Percentiles rank a stretch among this genome's conserved stretches.
These are phyloP conservation scores for Acipenser oxyrinchus DNA, from an alignment of 2,797 vertebrate species.

Conservation along the genomic window DNA sequence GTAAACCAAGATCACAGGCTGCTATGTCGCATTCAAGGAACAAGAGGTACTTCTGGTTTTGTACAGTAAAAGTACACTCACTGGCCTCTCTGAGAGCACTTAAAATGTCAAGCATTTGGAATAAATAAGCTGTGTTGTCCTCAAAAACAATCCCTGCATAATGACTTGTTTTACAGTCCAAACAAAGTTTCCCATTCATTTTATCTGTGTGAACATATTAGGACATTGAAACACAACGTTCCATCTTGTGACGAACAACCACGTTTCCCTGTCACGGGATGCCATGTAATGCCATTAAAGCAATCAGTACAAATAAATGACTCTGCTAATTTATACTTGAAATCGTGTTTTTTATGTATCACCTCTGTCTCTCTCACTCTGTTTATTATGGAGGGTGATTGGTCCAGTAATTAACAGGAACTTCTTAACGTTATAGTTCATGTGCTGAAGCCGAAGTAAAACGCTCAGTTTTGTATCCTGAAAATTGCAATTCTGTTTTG, in stretches of 20 bases:
- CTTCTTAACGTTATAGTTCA: no score
- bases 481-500: no score
- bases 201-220: conserved; percentile 11
- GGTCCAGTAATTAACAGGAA: no score
- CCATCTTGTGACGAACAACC: conserved; percentile 26
- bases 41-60: not conserved
- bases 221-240: conserved; percentile 14
- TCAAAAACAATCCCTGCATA: not conserved
- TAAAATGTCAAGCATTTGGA: not conserved
- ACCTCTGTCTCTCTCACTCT: no score
- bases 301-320: conserved; percentile 35
- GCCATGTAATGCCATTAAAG: conserved; percentile 40
- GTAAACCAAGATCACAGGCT: conserved; percentile 23
- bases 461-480: no score
- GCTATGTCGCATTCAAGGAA: not conserved
- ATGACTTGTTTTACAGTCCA: not conserved
- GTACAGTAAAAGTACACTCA: not conserved
- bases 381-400: no score
- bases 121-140: not conserved
- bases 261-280: conserved; percentile 40
- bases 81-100: not conserved
- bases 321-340: not conserved
- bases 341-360: no score
- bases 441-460: no score
- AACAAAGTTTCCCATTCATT: not conserved